phyloP scores from a whole-genome alignment of 2,888 invertebrate genomes.

The Neoitamus cyanurus region DNA sequence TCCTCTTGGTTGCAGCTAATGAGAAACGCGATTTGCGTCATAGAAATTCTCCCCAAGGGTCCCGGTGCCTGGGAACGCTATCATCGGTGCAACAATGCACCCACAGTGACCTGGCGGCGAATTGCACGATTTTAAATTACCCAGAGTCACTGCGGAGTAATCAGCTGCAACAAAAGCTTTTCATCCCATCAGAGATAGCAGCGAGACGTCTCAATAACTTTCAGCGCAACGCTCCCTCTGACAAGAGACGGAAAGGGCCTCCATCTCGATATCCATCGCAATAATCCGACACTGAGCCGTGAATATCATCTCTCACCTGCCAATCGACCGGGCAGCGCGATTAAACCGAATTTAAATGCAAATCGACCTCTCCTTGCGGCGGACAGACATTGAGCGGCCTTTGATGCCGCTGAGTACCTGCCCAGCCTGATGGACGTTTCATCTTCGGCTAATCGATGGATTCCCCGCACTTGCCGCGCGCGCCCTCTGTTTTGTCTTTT shows the following conservation, averaged over 20 bases:
- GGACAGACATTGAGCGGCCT: background rate
- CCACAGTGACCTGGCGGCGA: background rate
- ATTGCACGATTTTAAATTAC: slow-evolving; percentile 1
- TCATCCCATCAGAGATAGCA: background rate
- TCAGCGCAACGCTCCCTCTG: background rate
- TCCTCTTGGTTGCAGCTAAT: background rate
- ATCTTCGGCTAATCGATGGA: slow-evolving; percentile 37
- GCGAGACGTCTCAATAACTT: slow-evolving; percentile 21
- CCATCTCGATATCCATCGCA: slow-evolving; percentile 19
- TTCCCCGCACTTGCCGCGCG: background rate
- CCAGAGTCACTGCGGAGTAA: background rate
- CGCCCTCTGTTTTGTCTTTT: background rate
- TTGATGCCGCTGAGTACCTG: background rate
- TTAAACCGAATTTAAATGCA: slow-evolving; percentile 44
- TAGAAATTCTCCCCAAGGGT: background rate
- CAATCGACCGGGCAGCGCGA: slow-evolving; percentile 30
- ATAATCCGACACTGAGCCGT: slow-evolving; percentile 43
- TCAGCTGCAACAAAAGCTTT: background rate
- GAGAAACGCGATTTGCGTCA: background rate
- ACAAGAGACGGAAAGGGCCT: background rate
- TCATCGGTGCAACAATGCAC: background rate
- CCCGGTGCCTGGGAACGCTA: background rate
- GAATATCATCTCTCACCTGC: slow-evolving; percentile 39
- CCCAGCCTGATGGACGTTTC: slow-evolving; percentile 5
- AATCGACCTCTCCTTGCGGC: slow-evolving; percentile 20